Conservation (phyloP, 2,888 invertebrate species). For the Strigamia crassipes region DNA sequence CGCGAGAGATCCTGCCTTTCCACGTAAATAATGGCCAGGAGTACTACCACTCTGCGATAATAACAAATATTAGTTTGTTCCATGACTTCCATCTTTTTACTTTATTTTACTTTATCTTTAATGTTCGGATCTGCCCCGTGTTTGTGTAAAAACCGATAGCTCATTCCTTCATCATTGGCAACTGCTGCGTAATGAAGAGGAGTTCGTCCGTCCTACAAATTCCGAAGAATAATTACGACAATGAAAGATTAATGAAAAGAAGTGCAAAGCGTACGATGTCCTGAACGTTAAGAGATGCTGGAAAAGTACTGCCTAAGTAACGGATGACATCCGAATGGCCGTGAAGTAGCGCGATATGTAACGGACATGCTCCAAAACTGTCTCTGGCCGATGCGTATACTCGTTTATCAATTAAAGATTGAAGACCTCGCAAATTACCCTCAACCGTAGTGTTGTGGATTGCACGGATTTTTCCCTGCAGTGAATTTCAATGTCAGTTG, state of each 20-base stretch:
- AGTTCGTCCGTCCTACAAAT: slow-evolving; percentile 58
- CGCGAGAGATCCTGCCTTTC: slow-evolving; percentile 70
- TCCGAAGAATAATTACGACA: neutral
- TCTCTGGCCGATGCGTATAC: slow-evolving; percentile 55
- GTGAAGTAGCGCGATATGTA: slow-evolving; percentile 54
- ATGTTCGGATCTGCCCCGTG: slow-evolving; percentile 82
- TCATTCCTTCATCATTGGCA: slow-evolving; percentile 76
- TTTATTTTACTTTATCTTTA: slow-evolving; percentile 74
- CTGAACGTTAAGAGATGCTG: slow-evolving; percentile 58
- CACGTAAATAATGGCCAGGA: slow-evolving; percentile 76
- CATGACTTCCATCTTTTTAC: neutral
- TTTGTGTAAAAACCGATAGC: slow-evolving; percentile 81
- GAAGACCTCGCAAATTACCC: slow-evolving; percentile 81
- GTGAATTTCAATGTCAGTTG: slow-evolving; percentile 47
- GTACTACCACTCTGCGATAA: slow-evolving; percentile 71
- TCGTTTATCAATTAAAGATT: slow-evolving; percentile 82
- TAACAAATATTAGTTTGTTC: neutral
- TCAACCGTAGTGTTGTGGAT: slow-evolving; percentile 84
- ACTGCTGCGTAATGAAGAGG: slow-evolving; percentile 62
- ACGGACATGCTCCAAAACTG: slow-evolving; percentile 54
- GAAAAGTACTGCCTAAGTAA: slow-evolving; percentile 55
- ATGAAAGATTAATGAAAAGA: neutral
- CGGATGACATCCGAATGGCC: slow-evolving; percentile 53
- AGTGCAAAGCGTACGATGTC: slow-evolving; percentile 55
- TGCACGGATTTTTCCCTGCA: slow-evolving; percentile 82